Conservation (phyloP, 92 coral and sea anemone species). For the Ricordea florida region DNA sequence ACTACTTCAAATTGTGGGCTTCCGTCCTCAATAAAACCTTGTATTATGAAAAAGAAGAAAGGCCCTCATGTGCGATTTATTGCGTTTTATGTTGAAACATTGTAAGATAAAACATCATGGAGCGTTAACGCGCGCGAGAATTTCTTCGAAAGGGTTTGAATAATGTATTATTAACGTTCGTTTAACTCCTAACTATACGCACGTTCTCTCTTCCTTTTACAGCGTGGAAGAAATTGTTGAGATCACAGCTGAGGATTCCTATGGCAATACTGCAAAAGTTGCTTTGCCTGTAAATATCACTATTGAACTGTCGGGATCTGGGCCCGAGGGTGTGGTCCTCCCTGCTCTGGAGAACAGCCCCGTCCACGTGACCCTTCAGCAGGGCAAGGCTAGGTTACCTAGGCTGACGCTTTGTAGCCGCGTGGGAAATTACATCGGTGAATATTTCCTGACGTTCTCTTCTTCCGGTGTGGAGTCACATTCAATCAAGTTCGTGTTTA, state of each 20-base stretch:
- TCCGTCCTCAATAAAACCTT: too few species aligned
- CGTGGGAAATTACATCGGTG: constrained; percentile 82
- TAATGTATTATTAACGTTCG: too few species aligned
- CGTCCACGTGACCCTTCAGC: constrained; percentile 42
- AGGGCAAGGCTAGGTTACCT: constrained; percentile 74
- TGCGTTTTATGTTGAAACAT: too few species aligned
- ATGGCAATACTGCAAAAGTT: constrained; percentile 54
- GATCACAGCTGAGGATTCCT: constrained; percentile 35
- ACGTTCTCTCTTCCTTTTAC: background rate
- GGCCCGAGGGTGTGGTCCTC: constrained; percentile 43
- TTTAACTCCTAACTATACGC: too few species aligned
- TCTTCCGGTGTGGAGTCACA: constrained; percentile 51
- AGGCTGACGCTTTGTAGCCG: constrained; percentile 64
- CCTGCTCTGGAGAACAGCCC: constrained; percentile 70
- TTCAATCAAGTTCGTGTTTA: constrained; percentile 69
- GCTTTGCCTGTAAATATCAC: constrained; percentile 56
- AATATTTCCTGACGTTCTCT: constrained; percentile 69
- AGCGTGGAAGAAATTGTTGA: constrained; percentile 71
- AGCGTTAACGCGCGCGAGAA: too few species aligned
- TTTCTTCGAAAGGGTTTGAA: too few species aligned
- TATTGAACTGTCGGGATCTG: constrained; percentile 55
- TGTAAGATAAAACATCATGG: too few species aligned
- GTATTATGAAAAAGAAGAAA: too few species aligned
- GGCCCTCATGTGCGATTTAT: too few species aligned
- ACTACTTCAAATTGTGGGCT: too few species aligned